phyloP scores from a whole-genome alignment of 2,113 vertebrate genomes.

The Corythoichthys haematopterus region DNA sequence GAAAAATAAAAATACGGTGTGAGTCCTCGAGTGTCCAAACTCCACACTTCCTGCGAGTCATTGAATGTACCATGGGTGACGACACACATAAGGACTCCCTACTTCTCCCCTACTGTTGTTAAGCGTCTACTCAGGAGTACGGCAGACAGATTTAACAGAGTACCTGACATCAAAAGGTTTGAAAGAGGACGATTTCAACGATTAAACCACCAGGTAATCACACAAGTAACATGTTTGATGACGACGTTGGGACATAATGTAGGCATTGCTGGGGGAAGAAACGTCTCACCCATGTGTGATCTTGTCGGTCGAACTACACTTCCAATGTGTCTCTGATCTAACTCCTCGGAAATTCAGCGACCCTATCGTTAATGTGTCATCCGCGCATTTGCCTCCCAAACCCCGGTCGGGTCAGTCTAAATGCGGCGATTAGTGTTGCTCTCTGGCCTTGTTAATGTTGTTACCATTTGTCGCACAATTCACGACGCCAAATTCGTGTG shows the following conservation, averaged over 20 bases:
- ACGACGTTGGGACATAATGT: neutral
- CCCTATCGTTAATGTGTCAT: neutral
- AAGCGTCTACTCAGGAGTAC: slow-evolving; percentile 35
- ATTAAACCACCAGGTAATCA: slow-evolving; percentile 30
- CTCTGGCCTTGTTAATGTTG: slow-evolving; percentile 24
- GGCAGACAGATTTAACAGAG: slow-evolving; percentile 11
- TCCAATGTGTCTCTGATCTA: neutral
- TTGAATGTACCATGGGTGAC: slow-evolving; percentile 33
- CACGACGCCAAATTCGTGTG: neutral
- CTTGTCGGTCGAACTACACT: neutral
- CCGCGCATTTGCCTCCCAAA: neutral
- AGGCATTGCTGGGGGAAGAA: neutral
- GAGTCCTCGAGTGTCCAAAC: neutral
- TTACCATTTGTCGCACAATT: neutral
- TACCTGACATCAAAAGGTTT: neutral
- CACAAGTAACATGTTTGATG: neutral
- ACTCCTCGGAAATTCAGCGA: neutral
- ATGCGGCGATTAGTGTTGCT: slow-evolving; percentile 1
- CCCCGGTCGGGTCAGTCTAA: neutral
- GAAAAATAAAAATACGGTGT: neutral
- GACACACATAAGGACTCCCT: slow-evolving; percentile 28
- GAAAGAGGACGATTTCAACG: neutral
- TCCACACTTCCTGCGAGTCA: neutral
- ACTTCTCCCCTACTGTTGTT: slow-evolving; percentile 16
- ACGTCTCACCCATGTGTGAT: neutral